Evolutionary conservation across 2,888 invertebrate species (phyloP).

Genomic region (Osmoderma eremita): DNA sequence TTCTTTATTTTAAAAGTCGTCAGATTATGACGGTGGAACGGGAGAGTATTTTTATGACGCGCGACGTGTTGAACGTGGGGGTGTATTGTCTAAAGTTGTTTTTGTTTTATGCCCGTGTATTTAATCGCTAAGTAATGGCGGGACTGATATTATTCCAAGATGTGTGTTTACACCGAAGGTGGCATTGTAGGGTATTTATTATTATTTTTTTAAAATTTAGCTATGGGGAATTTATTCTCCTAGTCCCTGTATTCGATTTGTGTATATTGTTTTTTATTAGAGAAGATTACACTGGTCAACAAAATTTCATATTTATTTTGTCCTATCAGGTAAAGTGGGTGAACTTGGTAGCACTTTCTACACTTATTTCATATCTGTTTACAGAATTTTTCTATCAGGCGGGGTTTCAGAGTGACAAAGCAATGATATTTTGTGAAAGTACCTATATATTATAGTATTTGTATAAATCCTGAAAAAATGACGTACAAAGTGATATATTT

Average conservation of each 20-base stretch:
- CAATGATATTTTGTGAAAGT: background rate
- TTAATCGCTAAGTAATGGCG: slow-evolving; percentile 20
- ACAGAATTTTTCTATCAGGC: too few relatives aligned
- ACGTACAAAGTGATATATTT: too few relatives aligned
- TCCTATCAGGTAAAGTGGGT: background rate
- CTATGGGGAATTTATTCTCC: background rate
- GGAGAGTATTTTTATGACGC: slow-evolving; percentile 37
- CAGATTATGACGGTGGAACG: slow-evolving; percentile 34
- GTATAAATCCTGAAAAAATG: background rate
- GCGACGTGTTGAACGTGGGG: slow-evolving; percentile 38
- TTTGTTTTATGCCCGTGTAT: slow-evolving; percentile 14
- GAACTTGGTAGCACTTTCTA: too few relatives aligned
- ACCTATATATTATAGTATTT: background rate
- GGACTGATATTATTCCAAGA: slow-evolving; percentile 9
- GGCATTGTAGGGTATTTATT: background rate
- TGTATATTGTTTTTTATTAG: background rate
- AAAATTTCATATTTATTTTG: background rate
- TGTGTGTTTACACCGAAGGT: background rate
- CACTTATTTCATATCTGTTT: too few relatives aligned
- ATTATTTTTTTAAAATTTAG: too few relatives aligned
- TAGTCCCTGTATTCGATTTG: background rate
- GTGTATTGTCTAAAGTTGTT: slow-evolving; percentile 39
- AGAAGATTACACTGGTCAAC: background rate
- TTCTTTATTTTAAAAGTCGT: slow-evolving; percentile 40
- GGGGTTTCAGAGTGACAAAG: too few relatives aligned